Percentiles rank a stretch among this genome's conserved stretches.
phyloP scores from a whole-genome alignment of 2,113 vertebrate species.

The Tenebrosternarchus preto region DNA sequence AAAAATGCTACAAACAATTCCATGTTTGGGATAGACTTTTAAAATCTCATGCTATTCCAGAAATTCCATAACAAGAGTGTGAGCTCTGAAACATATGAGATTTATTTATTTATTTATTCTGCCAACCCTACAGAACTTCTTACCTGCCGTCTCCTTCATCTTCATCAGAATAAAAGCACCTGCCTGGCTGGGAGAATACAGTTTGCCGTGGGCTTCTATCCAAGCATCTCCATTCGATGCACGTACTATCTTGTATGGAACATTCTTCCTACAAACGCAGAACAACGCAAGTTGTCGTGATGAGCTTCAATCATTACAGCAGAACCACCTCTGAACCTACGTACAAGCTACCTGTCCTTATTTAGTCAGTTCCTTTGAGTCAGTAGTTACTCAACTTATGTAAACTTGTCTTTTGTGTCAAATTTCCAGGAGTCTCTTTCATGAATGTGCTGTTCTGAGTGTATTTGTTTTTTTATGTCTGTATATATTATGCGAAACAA shows the following conservation, averaged over 20 bases:
- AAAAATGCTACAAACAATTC: too few species aligned
- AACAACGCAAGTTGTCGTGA: not conserved
- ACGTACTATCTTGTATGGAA: slow-evolving; percentile 94
- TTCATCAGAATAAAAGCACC: slow-evolving; percentile 97
- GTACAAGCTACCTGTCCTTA: not conserved
- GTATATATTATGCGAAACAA: too few species aligned
- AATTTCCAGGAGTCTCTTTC: too few species aligned
- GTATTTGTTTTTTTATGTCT: too few species aligned
- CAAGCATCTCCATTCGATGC: slow-evolving; percentile 97
- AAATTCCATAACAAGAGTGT: too few species aligned
- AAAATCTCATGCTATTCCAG: too few species aligned
- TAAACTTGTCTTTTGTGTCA: too few species aligned
- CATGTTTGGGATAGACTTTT: too few species aligned
- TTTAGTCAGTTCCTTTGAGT: too few species aligned
- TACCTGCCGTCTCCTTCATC: slow-evolving; percentile 99
- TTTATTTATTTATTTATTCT: too few species aligned
- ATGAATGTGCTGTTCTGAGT: too few species aligned
- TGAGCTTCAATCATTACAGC: not conserved
- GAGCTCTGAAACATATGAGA: not conserved
- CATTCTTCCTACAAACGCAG: slow-evolving; percentile 83
- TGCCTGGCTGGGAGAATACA: slow-evolving; percentile 96
- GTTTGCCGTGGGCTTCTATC: slow-evolving; percentile 95
- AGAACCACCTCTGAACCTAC: not conserved
- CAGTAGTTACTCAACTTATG: too few species aligned
- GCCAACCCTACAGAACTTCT: slow-evolving; percentile 21